Evolutionary conservation across 2,888 invertebrate genomes (phyloP), one percentile per base, ranked within the genome.

Genomic region (Rhingia rostrata): DNA sequence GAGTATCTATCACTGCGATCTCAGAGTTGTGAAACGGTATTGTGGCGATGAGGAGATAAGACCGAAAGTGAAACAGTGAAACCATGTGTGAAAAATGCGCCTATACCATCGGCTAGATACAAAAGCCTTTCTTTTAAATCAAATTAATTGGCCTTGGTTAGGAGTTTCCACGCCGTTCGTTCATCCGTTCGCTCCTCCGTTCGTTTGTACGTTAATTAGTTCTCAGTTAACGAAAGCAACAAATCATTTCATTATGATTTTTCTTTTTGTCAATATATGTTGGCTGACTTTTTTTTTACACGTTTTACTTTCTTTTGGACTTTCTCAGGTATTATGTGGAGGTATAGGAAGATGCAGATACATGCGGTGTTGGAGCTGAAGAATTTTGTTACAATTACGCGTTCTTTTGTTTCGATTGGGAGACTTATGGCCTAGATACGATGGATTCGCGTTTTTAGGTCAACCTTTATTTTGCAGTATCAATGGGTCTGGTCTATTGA

Each of bases 261-360:
- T 70, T 77, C 54, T 22, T 60, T 70, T 54, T 47, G 67, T 67
- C 67, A 67, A 67, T 67, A 47, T 33, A 32, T 56, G 35, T 35
- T 49, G 12, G 4, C 32, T 49, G 56, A 43, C 14, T 43, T 56
- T 64, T 72, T 66, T 61, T 61, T 56, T 53, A 33, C 10, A 39
- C 45, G 56, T 83, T 83, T 83, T 83, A 83, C 83, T 83, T 83
- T 83, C 83, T 83, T 69, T 83, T 79, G 78, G 47, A 83, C 83
- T 83, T 83, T 83, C 83, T 69, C 73, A 47, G 73, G 73, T 35
- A 56, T 78, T 66, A 66, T 69, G 14, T 5, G 22, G 14, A 43
- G 4, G 39, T 45, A 47, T 39, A 49, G 45, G 54, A n/a, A 56
- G 47, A 53, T 53, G 6, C 43, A 33, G n/a, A 73, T 30, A 56